Base-by-base conservation (phyloP, 2,888 invertebrate genomes). In the Eilema caniola region DNA sequence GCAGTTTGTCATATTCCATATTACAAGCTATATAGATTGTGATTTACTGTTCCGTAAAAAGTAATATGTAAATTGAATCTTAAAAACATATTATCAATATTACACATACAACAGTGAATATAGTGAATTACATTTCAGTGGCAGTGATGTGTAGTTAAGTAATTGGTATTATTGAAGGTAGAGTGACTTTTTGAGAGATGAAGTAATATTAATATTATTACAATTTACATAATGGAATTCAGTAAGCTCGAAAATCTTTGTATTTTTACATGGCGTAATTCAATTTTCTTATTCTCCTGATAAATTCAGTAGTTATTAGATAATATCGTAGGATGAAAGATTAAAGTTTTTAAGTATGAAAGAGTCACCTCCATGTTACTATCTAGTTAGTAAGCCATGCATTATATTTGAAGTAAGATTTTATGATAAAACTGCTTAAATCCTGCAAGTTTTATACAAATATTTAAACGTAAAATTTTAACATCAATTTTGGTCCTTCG, bases 101-200 rank as follows among this genome's bases (percentile, higher is more conserved):
- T 53, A 20, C 4, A 53, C n/a, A 53, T n/a, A n/a, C 47, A 47
- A 47, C 20, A 53, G 53, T 0, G n/a, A 53, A n/a, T 53, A n/a
- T 53, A 53, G n/a, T 53, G 53, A 53, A n/a, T 53, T 53, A 53
- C 61, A 68, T 71, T 72, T 77, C 68, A 67, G 62, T n/a, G 25
- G 62, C 61, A 73, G 71, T 11, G 65, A 62, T 31, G 47, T 47
- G 33, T 53, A 70, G 81, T n/a, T 73, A 73, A 79, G 81, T 80
- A 78, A 79, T 80, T 77, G 73, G 62, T 64, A 71, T 72, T 71
- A 69, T 16, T 65, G 66, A 62, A 62, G 57, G 66, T 65, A 41
- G 16, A 25, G 61, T 59, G 71, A 63, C 10, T 56, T 20, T 62
- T 20, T 62, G 23, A 62, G 37, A 72, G 69, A 69, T 70, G 62